These are phyloP conservation scores for Pelobates cultripes DNA, from an alignment of 2,797 vertebrate genomes.

Conservation along the genomic window DNA sequence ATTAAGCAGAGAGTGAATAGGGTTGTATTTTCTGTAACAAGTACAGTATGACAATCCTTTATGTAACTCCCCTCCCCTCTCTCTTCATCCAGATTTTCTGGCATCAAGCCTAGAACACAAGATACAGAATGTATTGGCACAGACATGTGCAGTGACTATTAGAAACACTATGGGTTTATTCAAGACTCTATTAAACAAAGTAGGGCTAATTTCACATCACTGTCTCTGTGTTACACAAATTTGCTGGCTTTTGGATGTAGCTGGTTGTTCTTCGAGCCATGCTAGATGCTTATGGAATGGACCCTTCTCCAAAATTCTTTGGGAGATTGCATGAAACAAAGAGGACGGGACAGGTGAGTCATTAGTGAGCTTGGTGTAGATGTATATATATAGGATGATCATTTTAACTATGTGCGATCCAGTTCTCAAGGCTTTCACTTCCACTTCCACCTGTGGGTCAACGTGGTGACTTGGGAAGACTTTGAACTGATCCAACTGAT, in stretches of 20 bases:
- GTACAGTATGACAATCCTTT: conserved; percentile 34
- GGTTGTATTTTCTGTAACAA: conserved; percentile 18
- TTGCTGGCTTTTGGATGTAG: not conserved
- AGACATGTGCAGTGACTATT: conserved; percentile 25
- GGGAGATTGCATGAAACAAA: not conserved
- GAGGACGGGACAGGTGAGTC: not conserved
- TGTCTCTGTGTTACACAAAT: conserved; percentile 6
- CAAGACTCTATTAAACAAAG: conserved; percentile 27
- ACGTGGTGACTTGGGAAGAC: too few relatives aligned
- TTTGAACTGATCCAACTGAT: too few relatives aligned
- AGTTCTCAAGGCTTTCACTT: too few relatives aligned
- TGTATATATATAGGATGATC: too few relatives aligned
- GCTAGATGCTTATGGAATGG: not conserved
- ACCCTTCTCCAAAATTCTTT: not conserved
- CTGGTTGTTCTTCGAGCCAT: not conserved
- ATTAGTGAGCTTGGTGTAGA: not conserved
- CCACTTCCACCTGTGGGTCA: too few relatives aligned
- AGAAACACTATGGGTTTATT: conserved; percentile 30
- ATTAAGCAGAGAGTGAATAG: conserved; percentile 8
- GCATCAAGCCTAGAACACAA: conserved; percentile 37
- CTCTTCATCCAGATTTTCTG: conserved; percentile 29
- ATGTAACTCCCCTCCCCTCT: conserved; percentile 23
- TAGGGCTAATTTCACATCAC: conserved; percentile 13
- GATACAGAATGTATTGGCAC: conserved; percentile 26
- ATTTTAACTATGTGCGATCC: too few relatives aligned